A percentile compares a stretch with the other conserved stretches of the same genome.
Conservation (phyloP, 2,888 invertebrate species). For the Cabera pusaria region DNA sequence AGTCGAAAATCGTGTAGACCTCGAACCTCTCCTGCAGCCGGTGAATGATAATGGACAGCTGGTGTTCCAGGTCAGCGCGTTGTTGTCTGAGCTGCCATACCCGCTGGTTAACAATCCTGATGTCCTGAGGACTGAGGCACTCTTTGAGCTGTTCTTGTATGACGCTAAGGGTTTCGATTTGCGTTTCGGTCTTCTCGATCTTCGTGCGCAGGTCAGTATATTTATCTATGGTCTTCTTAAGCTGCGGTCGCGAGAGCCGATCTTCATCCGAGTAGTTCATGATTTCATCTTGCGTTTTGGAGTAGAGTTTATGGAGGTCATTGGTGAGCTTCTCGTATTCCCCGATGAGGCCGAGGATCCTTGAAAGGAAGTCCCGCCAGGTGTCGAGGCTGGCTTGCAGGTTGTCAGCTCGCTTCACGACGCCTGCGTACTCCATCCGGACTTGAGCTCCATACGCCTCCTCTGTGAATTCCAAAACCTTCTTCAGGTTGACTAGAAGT, state of each 20-base stretch:
- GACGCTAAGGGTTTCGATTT: conserved; percentile 88
- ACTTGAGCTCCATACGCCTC: conserved; percentile 90
- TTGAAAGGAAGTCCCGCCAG: conserved; percentile 89
- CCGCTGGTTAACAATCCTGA: conserved; percentile 90
- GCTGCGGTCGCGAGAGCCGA: conserved; percentile 83
- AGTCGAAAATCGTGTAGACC: conserved; percentile 87
- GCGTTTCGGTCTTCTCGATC: conserved; percentile 81
- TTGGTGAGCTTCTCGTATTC: conserved; percentile 85
- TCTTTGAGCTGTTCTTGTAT: conserved; percentile 93
- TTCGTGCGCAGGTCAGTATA: conserved; percentile 84
- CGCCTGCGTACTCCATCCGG: conserved; percentile 91
- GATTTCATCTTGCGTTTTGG: conserved; percentile 85
- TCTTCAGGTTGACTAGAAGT: conserved; percentile 85
- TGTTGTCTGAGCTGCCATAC: conserved; percentile 91
- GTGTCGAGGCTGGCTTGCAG: conserved; percentile 91
- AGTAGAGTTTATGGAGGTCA: conserved; percentile 84
- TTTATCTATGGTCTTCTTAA: conserved; percentile 85
- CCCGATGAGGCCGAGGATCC: conserved; percentile 85
- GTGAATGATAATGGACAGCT: conserved; percentile 88
- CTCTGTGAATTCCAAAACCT: conserved; percentile 88
- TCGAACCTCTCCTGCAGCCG: conserved; percentile 89
- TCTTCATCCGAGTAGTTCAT: conserved; percentile 80
- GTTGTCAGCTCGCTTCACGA: conserved; percentile 90
- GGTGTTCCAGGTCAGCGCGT: conserved; percentile 91
- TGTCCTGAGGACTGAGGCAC: conserved; percentile 92